A percentile compares a stretch with the other conserved stretches of the same genome.
Evolutionary conservation across 2,113 vertebrate genomes (phyloP).

Genomic region (Serranochromis macrocephalus): DNA sequence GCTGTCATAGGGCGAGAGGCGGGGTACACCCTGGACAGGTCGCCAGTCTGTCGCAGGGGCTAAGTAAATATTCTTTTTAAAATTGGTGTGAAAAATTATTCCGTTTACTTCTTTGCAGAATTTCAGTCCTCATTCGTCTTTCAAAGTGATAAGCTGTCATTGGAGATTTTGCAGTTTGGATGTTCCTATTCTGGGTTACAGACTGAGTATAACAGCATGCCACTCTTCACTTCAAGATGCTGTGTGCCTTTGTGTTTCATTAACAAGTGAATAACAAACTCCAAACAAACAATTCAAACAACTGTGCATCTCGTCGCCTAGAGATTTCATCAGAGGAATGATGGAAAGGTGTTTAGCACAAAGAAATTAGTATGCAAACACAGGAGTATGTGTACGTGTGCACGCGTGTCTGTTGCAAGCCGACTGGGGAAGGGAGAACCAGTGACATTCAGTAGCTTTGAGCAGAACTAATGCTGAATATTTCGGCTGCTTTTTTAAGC

Average conservation of each 20-base stretch:
- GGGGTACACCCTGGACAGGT: too few relatives aligned
- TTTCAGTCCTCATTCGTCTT: conserved; percentile 29
- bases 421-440: conserved; percentile 1
- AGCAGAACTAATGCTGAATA: conserved; percentile 50
- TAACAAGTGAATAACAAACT: conserved; percentile 44
- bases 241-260: conserved; percentile 36
- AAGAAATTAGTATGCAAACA: conserved; percentile 34
- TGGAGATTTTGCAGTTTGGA: conserved; percentile 34
- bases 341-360: conserved; percentile 35
- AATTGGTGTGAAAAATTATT: not conserved
- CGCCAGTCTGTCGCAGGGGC: too few relatives aligned
- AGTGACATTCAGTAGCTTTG: conserved; percentile 45
- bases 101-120: not conserved
- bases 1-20: too few relatives aligned
- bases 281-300: conserved; percentile 46
- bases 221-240: conserved; percentile 19
- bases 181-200: conserved; percentile 46
- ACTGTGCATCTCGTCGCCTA: conserved; percentile 1
- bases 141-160: conserved; percentile 21
- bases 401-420: not conserved
- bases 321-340: conserved; percentile 38
- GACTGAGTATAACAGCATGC: not conserved
- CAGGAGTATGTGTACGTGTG: not conserved
- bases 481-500: conserved; percentile 29
- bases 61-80: not conserved